Conservation (phyloP, 2,888 invertebrate species). For the Zaprionus obscuricornis region DNA sequence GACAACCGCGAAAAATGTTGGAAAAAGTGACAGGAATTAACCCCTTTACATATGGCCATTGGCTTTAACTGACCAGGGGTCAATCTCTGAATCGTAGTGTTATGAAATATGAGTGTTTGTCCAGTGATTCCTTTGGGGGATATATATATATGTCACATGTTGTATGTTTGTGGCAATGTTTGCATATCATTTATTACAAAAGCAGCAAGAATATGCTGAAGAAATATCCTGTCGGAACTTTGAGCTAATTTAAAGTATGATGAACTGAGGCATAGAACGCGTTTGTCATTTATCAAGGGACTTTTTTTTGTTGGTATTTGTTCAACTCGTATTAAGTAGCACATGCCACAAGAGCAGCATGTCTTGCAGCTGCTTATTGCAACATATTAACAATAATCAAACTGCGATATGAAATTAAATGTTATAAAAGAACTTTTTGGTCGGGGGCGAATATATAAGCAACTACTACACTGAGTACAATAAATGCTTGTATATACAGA, state of each 20-base stretch:
- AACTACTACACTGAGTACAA: too few species aligned
- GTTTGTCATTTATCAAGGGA: slow-evolving; percentile 10
- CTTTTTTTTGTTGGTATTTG: background rate
- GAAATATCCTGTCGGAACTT: slow-evolving; percentile 21
- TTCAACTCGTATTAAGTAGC: slow-evolving; percentile 5
- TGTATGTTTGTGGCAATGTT: slow-evolving; percentile 52
- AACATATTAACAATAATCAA: slow-evolving; percentile 49
- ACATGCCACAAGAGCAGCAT: slow-evolving; percentile 26
- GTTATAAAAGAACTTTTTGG: slow-evolving; percentile 51
- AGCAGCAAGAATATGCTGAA: slow-evolving; percentile 6
- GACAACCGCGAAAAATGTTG: slow-evolving; percentile 63
- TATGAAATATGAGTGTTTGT: slow-evolving; percentile 68
- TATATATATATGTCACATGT: too few species aligned
- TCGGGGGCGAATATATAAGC: slow-evolving; percentile 32
- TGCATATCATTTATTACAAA: slow-evolving; percentile 63
- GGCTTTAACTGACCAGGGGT: slow-evolving; percentile 64
- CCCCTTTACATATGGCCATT: slow-evolving; percentile 46
- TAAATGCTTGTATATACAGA: slow-evolving; percentile 24
- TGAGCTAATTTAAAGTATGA: slow-evolving; percentile 22
- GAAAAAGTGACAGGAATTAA: slow-evolving; percentile 56
- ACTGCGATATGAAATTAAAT: slow-evolving; percentile 52
- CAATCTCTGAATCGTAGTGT: slow-evolving; percentile 32
- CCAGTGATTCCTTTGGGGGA: slow-evolving; percentile 49
- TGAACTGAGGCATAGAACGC: slow-evolving; percentile 1
- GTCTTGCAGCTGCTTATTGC: slow-evolving; percentile 46